Percentiles rank a stretch among this genome's conserved stretches.
Evolutionary conservation across 2,113 vertebrate species (phyloP).

Genomic region (Alces alces): DNA sequence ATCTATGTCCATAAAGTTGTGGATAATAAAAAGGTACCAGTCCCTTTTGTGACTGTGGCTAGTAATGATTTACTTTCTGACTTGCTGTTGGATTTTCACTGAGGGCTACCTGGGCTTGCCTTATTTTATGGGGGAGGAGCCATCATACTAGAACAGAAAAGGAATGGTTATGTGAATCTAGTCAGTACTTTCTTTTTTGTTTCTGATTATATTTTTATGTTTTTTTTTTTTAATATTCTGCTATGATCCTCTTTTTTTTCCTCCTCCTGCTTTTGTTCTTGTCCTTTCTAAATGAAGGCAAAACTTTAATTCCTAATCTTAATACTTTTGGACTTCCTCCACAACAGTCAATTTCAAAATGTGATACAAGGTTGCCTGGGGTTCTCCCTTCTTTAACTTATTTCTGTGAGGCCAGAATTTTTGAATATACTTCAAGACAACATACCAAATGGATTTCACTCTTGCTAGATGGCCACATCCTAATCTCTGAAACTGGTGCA

Average conservation of each 20-base stretch:
- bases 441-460: background rate
- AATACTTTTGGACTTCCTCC: background rate
- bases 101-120: background rate
- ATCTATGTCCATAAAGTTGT: conserved; percentile 95
- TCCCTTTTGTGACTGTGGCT: background rate
- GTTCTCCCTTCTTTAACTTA: background rate
- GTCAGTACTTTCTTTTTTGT: background rate
- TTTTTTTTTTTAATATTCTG: background rate
- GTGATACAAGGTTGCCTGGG: background rate
- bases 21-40: conserved; percentile 89
- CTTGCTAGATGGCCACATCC: background rate
- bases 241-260: background rate
- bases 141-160: background rate
- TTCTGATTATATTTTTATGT: background rate
- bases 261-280: background rate
- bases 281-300: background rate
- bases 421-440: background rate
- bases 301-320: background rate
- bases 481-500: background rate
- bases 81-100: background rate
- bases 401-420: background rate
- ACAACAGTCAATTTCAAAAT: background rate
- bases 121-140: background rate
- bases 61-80: background rate
- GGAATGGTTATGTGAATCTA: background rate